phyloP scores from a whole-genome alignment of 2,113 vertebrate species.

The Paraplagusia blochii region DNA sequence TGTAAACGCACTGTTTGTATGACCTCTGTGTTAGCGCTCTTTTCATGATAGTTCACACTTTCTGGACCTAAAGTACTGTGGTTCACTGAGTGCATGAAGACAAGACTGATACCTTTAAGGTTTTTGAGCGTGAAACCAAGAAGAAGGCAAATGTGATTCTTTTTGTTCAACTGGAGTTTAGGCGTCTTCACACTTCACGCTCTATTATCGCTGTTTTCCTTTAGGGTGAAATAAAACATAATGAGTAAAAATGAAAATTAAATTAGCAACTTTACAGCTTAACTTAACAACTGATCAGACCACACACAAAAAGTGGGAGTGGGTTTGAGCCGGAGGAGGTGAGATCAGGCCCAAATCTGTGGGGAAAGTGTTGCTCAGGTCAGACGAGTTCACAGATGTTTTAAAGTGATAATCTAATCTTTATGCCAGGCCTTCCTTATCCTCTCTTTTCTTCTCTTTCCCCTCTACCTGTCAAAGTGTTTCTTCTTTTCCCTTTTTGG shows the following conservation, averaged over 20 bases:
- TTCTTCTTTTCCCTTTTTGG: conserved; percentile 35
- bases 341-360: conserved; percentile 71
- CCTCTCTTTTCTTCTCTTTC: conserved; percentile 34
- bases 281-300: conserved; percentile 33
- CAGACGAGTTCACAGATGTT: conserved; percentile 80
- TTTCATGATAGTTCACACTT: too few relatives aligned
- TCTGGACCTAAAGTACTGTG: too few relatives aligned
- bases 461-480: conserved; percentile 29
- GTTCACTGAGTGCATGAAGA: too few relatives aligned
- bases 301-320: conserved; percentile 23
- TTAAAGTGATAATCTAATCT: conserved; percentile 82
- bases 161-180: too few relatives aligned
- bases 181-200: too few relatives aligned
- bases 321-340: conserved; percentile 24
- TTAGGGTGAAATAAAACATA: too few relatives aligned
- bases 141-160: too few relatives aligned
- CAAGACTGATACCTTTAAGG: too few relatives aligned
- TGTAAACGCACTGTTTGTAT: background rate
- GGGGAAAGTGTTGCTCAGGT: conserved; percentile 68
- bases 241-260: background rate
- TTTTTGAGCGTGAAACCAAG: too few relatives aligned
- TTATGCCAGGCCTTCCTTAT: conserved; percentile 73
- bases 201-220: too few relatives aligned
- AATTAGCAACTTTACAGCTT: conserved; percentile 6
- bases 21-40: too few relatives aligned